These are phyloP conservation scores for Muntiacus muntjak DNA, from an alignment of 2,113 vertebrate genomes.

Conservation along the genomic window DNA sequence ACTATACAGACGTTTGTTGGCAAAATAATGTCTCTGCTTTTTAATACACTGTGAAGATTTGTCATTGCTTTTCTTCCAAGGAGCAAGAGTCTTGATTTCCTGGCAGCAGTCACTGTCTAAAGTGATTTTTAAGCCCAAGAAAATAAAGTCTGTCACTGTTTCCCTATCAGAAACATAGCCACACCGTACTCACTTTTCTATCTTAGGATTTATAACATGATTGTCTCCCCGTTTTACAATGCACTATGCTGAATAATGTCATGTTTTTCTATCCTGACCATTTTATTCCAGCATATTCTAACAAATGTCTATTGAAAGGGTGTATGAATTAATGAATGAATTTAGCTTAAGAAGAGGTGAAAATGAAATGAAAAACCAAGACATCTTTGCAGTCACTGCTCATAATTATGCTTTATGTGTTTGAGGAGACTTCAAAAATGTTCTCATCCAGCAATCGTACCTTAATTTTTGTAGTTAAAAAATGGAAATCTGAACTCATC, in stretches of 20 bases:
- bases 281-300: not conserved
- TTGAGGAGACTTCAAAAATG: not conserved
- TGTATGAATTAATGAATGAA: not conserved
- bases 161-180: not conserved
- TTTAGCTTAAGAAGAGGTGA: not conserved
- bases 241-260: not conserved
- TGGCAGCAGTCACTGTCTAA: not conserved
- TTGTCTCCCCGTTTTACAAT: not conserved
- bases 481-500: not conserved
- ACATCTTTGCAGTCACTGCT: not conserved
- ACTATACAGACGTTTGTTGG: not conserved
- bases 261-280: not conserved
- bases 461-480: not conserved
- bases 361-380: not conserved
- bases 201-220: not conserved
- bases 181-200: not conserved
- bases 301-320: not conserved
- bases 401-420: not conserved
- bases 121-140: not conserved
- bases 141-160: not conserved
- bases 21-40: not conserved
- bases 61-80: not conserved
- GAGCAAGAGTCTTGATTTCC: not conserved
- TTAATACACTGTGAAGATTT: not conserved
- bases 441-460: not conserved